phyloP scores from a whole-genome alignment of 2,113 vertebrate species.

The Microtus oregoni region DNA sequence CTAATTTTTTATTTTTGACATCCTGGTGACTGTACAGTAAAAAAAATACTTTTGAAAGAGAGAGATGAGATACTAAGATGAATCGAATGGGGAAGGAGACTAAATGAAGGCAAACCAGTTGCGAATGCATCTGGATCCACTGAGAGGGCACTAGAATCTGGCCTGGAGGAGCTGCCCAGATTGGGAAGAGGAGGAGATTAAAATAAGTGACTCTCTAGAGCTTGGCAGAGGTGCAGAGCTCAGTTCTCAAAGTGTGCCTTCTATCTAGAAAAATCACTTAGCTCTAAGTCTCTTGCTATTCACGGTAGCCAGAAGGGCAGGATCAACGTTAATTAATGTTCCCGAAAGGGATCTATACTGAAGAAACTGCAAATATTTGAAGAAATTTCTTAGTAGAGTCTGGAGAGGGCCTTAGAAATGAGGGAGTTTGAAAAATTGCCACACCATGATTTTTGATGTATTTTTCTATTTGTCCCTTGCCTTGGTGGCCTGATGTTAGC shows the following conservation, averaged over 20 bases:
- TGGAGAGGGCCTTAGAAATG: conserved; percentile 47
- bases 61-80: conserved; percentile 32
- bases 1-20: conserved; percentile 22
- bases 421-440: conserved; percentile 44
- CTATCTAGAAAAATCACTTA: conserved; percentile 35
- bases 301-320: conserved; percentile 28
- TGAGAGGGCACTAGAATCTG: background rate
- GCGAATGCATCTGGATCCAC: background rate
- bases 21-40: background rate
- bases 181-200: background rate
- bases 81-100: background rate
- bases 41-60: background rate
- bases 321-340: conserved; percentile 58
- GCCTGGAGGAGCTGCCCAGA: background rate
- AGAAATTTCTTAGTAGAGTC: conserved; percentile 41
- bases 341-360: conserved; percentile 4
- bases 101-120: background rate
- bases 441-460: conserved; percentile 2
- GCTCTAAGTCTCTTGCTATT: conserved; percentile 57
- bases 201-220: background rate
- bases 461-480: conserved; percentile 49
- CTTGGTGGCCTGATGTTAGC: background rate
- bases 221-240: conserved; percentile 15
- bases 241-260: conserved; percentile 31
- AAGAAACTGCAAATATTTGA: conserved; percentile 64